Conservation (phyloP, 1,140 invertebrate genomes). For the Chironomus tepperi region DNA sequence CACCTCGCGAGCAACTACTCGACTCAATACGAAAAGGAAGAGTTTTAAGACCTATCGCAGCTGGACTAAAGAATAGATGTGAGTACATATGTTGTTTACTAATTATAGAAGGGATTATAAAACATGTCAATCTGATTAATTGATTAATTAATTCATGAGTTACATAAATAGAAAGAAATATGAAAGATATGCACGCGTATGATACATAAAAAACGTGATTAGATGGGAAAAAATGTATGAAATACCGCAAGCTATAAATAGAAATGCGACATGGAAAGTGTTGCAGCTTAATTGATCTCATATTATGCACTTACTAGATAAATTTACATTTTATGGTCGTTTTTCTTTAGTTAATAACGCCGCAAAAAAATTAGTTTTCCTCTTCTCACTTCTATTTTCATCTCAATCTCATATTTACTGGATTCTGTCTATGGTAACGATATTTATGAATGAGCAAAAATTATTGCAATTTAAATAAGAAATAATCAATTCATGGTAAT, state of each 20-base stretch:
- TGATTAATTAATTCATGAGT: slow-evolving; percentile 2
- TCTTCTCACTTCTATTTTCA: not conserved
- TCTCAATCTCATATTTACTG: not conserved
- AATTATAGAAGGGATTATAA: not conserved
- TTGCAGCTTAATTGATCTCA: slow-evolving; percentile 12
- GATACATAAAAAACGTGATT: slow-evolving; percentile 4
- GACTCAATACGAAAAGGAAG: slow-evolving; percentile 77
- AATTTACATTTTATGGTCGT: not conserved
- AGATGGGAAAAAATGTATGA: slow-evolving; percentile 3
- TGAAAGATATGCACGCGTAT: not conserved
- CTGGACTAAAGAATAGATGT: slow-evolving; percentile 35
- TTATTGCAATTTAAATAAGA: slow-evolving; percentile 1
- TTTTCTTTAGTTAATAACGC: not conserved
- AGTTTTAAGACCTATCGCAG: slow-evolving; percentile 50
- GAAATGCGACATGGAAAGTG: not conserved
- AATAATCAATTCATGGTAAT: slow-evolving; percentile 14
- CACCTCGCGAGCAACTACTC: slow-evolving; percentile 76
- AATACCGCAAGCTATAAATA: slow-evolving; percentile 7
- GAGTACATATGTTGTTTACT: slow-evolving; percentile 29
- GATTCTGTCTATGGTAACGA: not conserved
- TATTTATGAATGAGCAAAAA: not conserved
- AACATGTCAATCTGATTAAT: slow-evolving; percentile 4
- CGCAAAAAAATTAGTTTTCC: not conserved
- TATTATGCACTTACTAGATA: slow-evolving; percentile 7
- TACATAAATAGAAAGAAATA: not conserved